These are phyloP conservation scores for Agapostemon virescens DNA, from an alignment of 2,888 invertebrate species.

Conservation along the genomic window DNA sequence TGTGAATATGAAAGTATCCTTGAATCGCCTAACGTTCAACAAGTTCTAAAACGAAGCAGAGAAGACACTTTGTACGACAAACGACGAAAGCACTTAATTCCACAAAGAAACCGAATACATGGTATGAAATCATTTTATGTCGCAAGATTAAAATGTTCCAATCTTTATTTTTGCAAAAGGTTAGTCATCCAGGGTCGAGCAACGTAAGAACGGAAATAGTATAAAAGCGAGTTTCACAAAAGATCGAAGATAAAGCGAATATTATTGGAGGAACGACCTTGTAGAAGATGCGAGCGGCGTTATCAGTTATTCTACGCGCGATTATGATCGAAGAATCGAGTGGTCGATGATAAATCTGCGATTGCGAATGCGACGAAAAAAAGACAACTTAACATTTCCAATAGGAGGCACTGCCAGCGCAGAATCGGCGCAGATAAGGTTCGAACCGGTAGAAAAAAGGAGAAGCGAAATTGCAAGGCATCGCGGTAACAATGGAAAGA, in stretches of 20 bases:
- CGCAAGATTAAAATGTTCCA: neutral
- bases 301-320: constrained; percentile 25
- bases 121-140: neutral
- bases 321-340: constrained; percentile 35
- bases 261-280: constrained; percentile 14
- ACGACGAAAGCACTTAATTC: too few relatives aligned
- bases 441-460: neutral
- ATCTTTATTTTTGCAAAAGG: neutral
- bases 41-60: too few relatives aligned
- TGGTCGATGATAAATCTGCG: constrained; percentile 1
- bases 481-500: neutral
- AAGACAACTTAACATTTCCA: neutral
- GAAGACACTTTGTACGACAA: too few relatives aligned
- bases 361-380: constrained; percentile 11
- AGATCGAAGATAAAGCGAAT: neutral
- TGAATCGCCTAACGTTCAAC: too few relatives aligned
- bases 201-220: neutral
- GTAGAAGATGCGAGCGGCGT: constrained; percentile 3
- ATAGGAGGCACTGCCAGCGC: neutral
- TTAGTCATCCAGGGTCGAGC: neutral
- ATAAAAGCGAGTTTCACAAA: neutral
- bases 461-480: neutral
- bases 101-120: too few relatives aligned
- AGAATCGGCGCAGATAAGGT: neutral
- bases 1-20: too few relatives aligned